Conservation (phyloP, 1,140 invertebrate species). For the Heterodera schachtii region DNA sequence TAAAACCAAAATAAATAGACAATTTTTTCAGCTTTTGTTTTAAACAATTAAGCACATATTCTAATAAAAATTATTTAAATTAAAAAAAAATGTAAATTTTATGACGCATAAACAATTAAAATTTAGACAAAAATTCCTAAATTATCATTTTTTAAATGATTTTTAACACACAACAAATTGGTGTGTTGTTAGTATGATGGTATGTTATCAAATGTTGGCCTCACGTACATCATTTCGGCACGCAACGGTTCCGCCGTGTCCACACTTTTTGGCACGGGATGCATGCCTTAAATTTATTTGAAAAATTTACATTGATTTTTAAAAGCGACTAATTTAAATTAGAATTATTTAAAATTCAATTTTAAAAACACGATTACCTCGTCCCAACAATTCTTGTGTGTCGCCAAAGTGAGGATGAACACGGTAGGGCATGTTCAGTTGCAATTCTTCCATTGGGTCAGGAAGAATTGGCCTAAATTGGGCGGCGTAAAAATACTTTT, state of each 20-base stretch:
- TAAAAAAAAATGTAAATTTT: too few species aligned
- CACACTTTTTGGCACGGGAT: constrained; percentile 32
- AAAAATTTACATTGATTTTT: too few species aligned
- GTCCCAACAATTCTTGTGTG: constrained; percentile 43
- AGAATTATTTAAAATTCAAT: too few species aligned
- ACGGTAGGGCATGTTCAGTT: constrained; percentile 45
- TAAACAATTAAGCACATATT: too few species aligned
- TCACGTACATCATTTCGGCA: constrained; percentile 57
- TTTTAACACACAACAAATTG: too few species aligned
- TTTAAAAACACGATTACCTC: not conserved
- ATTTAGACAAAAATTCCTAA: too few species aligned
- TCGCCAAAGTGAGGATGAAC: constrained; percentile 51
- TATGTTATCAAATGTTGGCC: constrained; percentile 64
- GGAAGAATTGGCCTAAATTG: constrained; percentile 59
- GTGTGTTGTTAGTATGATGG: constrained; percentile 54
- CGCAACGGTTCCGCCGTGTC: constrained; percentile 51
- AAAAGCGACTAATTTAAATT: too few species aligned
- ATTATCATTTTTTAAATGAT: too few species aligned
- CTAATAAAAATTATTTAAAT: too few species aligned
- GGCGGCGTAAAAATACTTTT: not conserved
- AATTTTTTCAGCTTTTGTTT: too few species aligned
- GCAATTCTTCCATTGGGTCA: constrained; percentile 54
- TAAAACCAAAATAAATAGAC: too few species aligned
- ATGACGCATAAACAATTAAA: too few species aligned
- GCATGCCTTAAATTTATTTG: not conserved